phyloP scores from a whole-genome alignment of 2,797 vertebrate species.

The Potorous gilbertii region DNA sequence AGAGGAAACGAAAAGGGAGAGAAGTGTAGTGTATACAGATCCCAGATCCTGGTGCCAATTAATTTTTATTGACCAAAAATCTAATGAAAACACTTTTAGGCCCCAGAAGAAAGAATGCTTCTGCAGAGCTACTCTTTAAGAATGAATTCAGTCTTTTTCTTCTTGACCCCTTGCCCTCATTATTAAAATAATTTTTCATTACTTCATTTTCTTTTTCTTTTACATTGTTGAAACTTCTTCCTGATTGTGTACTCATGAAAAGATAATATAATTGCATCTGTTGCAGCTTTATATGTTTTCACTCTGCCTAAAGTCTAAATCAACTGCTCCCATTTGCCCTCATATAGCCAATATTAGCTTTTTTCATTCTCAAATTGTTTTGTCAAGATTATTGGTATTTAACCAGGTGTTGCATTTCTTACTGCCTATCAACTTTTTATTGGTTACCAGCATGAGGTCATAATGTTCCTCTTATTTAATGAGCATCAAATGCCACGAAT shows the following conservation, averaged over 20 bases:
- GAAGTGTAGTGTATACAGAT: not conserved
- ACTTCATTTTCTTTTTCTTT: not conserved
- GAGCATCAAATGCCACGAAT: not conserved
- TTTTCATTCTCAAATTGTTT: not conserved
- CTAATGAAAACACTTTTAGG: slow-evolving; percentile 5
- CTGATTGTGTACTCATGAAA: not conserved
- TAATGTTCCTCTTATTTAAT: not conserved
- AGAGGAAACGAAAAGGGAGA: not conserved
- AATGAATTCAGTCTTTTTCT: not conserved
- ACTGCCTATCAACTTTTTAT: not conserved
- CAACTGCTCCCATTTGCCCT: not conserved
- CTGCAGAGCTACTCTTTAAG: not conserved
- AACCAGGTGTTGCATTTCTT: not conserved
- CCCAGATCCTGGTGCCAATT: not conserved
- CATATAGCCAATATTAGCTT: not conserved
- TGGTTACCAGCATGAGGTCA: not conserved
- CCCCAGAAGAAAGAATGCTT: not conserved
- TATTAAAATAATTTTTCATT: not conserved
- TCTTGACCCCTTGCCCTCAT: not conserved
- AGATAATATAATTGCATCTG: not conserved
- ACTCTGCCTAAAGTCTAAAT: not conserved
- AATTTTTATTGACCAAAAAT: slow-evolving; percentile 3
- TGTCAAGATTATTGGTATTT: not conserved
- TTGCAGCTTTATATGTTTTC: not conserved
- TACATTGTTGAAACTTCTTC: not conserved